These are phyloP conservation scores for Megaceryle alcyon DNA, from an alignment of 2,797 vertebrate species.

Conservation along the genomic window DNA sequence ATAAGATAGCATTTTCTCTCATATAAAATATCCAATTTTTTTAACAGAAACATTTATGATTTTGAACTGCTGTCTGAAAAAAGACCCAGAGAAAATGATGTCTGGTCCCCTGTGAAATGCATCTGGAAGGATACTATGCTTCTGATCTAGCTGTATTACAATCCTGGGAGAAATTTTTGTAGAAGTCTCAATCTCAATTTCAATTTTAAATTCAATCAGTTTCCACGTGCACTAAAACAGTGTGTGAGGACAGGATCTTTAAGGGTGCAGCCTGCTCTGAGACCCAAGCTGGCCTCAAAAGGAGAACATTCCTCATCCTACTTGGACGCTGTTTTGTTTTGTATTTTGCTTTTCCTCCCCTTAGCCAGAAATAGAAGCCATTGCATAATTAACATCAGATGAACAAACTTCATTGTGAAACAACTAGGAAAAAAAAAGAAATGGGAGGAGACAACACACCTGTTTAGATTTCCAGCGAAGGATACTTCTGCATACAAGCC, in stretches of 20 bases:
- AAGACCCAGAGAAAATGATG: not conserved
- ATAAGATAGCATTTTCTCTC: not conserved
- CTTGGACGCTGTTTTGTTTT: not conserved
- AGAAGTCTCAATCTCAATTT: not conserved
- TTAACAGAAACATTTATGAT: not conserved
- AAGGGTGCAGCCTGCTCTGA: not conserved
- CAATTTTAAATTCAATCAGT: not conserved
- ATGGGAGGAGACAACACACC: not conserved
- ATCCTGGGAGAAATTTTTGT: not conserved
- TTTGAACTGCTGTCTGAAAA: not conserved
- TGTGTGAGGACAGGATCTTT: not conserved
- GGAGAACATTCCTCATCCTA: not conserved
- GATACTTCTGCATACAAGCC: not conserved
- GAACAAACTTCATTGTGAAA: not conserved
- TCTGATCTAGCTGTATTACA: not conserved
- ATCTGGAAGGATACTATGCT: not conserved
- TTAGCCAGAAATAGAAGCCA: slow-evolving; percentile 30
- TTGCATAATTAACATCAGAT: not conserved
- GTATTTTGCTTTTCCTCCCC: not conserved
- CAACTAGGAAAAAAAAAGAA: not conserved
- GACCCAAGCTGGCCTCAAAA: not conserved
- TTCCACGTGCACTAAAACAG: not conserved
- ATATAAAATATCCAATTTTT: not conserved
- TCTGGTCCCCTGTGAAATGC: not conserved
- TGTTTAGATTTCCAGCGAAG: not conserved